Evolutionary conservation across 1,140 invertebrate genomes (phyloP), one percentile per base, ranked within the genome.

Genomic region (Pogonognathellus flavescens): DNA sequence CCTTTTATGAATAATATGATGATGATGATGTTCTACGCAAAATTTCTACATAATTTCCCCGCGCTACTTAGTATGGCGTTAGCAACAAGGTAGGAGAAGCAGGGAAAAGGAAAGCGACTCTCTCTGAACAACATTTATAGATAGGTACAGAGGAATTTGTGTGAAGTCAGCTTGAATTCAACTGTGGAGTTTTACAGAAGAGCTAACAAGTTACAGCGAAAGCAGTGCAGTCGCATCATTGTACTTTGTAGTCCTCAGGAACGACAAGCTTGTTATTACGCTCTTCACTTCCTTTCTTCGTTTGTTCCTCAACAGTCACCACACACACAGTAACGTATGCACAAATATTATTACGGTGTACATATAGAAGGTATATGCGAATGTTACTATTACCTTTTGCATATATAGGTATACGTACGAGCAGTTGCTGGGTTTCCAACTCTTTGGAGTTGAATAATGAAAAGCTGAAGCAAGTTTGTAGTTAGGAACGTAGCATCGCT

Each of bases 41-140:
- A 49, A 76, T 76, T 49, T 76, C 41, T 31, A 76, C 70, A 76
- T 76, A 76, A 76, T 76, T 76, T 76, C 70, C 41, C 31, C 16
- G 1, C 16, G 13, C 41, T 76, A n/a, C 31, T 31, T 18, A 49
- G 31, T 76, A 41, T 50, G 25, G n/a, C 1, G 16, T n/a, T 20
- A 9, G 59, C 10, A 72, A 49, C 41, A 25, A 31, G 62, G 22
- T 25, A 13, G 60, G 60, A n/a, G 16, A 66, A 25, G n/a, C n/a
- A 18, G n/a, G 22, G 14, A 66, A 25, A 66, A 25, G 62, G 13
- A 66, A 22, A 66, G 25, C 22, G 18, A 25, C 18, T 22, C 2
- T 41, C 31, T 41, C 31, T 41, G 31, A 41, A 41, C 31, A 41
- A 41, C 31, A 41, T 41, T 41, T 41, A n/a, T n/a, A n/a, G n/a